phyloP scores from a whole-genome alignment of 2,797 vertebrate species.

The Triplophysa yarkandensis region DNA sequence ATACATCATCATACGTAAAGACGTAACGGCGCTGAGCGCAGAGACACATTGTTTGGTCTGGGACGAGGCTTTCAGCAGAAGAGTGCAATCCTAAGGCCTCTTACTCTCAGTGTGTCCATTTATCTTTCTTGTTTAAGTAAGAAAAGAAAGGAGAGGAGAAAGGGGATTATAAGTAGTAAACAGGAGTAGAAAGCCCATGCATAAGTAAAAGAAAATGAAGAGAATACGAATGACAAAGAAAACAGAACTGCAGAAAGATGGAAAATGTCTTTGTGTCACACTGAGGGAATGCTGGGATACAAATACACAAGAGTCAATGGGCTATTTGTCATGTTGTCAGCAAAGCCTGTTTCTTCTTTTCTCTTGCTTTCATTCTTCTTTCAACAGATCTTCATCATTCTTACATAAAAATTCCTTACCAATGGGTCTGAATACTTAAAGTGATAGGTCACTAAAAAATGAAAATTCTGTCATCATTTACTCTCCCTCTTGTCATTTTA shows the following conservation, averaged over 20 bases:
- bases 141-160: neutral
- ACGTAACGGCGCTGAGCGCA: neutral
- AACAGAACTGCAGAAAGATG: neutral
- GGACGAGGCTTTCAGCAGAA: neutral
- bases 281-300: neutral
- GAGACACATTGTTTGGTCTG: neutral
- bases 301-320: conserved; percentile 2
- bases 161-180: neutral
- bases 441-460: too few species aligned
- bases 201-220: neutral
- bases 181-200: neutral
- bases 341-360: neutral
- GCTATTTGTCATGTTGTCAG: neutral
- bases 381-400: neutral
- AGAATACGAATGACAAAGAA: neutral
- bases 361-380: neutral
- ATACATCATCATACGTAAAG: conserved; percentile 37
- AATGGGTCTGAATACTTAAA: neutral
- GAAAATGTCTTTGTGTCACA: neutral
- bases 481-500: too few species aligned
- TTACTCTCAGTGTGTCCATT: neutral
- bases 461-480: too few species aligned
- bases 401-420: neutral
- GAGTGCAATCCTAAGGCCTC: neutral
- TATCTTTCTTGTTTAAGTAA: neutral